These are phyloP conservation scores for Notarius lentiginosus DNA, from an alignment of 2,113 vertebrate genomes.

Conservation along the genomic window DNA sequence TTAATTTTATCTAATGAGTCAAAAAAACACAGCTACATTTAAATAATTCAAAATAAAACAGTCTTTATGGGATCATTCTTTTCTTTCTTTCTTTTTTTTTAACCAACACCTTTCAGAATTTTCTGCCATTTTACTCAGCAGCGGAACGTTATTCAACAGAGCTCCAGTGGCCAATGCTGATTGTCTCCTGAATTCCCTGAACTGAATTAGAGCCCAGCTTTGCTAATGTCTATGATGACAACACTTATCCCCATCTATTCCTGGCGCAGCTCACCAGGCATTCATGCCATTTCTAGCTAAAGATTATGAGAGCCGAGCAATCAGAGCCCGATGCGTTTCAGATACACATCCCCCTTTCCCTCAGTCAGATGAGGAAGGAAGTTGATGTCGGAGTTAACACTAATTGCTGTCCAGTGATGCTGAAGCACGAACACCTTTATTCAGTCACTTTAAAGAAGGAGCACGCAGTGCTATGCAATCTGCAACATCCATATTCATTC, in stretches of 20 bases:
- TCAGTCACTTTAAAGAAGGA: background rate
- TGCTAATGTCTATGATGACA: constrained; percentile 54
- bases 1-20: background rate
- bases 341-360: constrained; percentile 5
- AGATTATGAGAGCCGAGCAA: constrained; percentile 50
- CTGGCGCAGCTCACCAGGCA: constrained; percentile 26
- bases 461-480: background rate
- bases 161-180: constrained; percentile 29
- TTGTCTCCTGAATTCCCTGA: constrained; percentile 50
- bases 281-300: constrained; percentile 42
- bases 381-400: constrained; percentile 2
- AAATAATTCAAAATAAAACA: background rate
- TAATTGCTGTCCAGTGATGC: constrained; percentile 20
- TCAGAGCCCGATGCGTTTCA: constrained; percentile 22
- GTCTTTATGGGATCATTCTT: too few relatives aligned
- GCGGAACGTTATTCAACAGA: constrained; percentile 35
- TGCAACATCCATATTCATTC: background rate
- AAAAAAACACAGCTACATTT: background rate
- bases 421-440: constrained; percentile 6
- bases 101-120: background rate
- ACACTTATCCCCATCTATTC: constrained; percentile 50
- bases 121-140: constrained; percentile 6
- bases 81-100: background rate
- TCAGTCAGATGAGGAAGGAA: background rate
- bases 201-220: constrained; percentile 41